phyloP scores from a whole-genome alignment of 53 echinoderm and acorn worm species.

The Arbacia lixula region DNA sequence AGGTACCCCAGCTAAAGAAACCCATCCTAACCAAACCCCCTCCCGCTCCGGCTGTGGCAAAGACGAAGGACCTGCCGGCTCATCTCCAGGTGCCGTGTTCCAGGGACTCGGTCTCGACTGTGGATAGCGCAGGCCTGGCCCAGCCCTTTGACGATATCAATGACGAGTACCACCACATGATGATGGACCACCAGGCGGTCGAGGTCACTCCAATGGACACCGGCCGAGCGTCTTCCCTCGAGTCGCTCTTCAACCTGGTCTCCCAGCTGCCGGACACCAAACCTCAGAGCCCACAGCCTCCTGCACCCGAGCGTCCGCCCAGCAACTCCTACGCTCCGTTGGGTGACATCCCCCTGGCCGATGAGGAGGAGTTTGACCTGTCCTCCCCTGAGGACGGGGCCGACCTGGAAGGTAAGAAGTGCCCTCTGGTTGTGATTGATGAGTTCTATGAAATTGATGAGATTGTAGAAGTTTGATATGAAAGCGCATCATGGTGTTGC shows the following conservation, averaged over 20 bases:
- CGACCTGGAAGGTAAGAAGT: slow-evolving; percentile 41
- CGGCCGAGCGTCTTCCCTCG: slow-evolving; percentile 68
- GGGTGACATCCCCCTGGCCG: slow-evolving; percentile 63
- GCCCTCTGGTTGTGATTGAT: slow-evolving; percentile 24
- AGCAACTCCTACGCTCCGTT: slow-evolving; percentile 54
- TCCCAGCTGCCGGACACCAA: slow-evolving; percentile 47
- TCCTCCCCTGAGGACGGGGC: slow-evolving; percentile 39
- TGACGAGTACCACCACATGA: slow-evolving; percentile 70
- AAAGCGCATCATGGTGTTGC: no score
- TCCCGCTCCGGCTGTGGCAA: slow-evolving; percentile 26
- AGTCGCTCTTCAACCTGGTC: slow-evolving; percentile 71
- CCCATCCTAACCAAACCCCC: slow-evolving; percentile 28
- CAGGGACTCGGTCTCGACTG: slow-evolving; percentile 81
- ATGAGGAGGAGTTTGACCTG: slow-evolving; percentile 27
- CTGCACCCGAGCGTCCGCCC: slow-evolving; percentile 53
- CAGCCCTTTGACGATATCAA: slow-evolving; percentile 90
- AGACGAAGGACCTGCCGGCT: slow-evolving; percentile 38
- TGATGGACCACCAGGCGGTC: slow-evolving; percentile 69
- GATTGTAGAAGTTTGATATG: no score
- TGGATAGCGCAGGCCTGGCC: slow-evolving; percentile 78
- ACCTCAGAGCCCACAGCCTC: slow-evolving; percentile 39
- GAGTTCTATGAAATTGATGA: no score
- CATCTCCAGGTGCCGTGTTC: slow-evolving; percentile 66
- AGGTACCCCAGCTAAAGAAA: slow-evolving; percentile 29
- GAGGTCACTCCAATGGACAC: slow-evolving; percentile 57